These are phyloP conservation scores for Phataginus tricuspis DNA, from an alignment of 2,797 vertebrate genomes.

Conservation along the genomic window DNA sequence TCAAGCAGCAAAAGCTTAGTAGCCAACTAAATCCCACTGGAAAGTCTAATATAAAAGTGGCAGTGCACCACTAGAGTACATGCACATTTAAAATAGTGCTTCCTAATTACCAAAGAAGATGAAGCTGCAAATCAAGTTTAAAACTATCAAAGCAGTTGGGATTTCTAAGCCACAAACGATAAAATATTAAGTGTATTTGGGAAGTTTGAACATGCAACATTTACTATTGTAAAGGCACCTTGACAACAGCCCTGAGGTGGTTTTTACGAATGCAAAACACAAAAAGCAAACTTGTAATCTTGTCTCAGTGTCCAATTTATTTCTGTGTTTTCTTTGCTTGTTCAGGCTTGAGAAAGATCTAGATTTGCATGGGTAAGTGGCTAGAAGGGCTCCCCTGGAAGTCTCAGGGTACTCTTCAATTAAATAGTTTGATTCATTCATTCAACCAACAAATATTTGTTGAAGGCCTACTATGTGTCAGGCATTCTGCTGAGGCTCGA, in stretches of 20 bases:
- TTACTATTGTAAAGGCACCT: background rate
- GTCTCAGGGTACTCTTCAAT: background rate
- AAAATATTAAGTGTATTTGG: constrained; percentile 29
- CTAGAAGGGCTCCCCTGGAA: constrained; percentile 37
- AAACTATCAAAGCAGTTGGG: background rate
- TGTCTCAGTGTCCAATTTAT: background rate
- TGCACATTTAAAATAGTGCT: background rate
- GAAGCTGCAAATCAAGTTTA: background rate
- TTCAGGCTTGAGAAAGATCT: background rate
- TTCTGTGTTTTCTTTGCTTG: constrained; percentile 40
- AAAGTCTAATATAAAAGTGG: background rate
- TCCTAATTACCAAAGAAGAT: background rate
- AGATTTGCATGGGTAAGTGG: background rate
- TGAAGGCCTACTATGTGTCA: background rate
- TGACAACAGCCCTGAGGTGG: background rate
- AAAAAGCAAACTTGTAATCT: background rate
- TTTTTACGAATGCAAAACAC: constrained; percentile 23
- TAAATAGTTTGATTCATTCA: background rate
- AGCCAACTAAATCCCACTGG: background rate
- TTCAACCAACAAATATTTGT: background rate
- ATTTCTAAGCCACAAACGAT: background rate
- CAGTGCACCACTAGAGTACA: background rate
- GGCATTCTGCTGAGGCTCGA: background rate
- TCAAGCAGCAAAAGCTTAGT: background rate
- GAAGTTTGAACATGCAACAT: background rate